These are phyloP conservation scores for Caenorhabditis latens DNA, from an alignment of 1,140 invertebrate species.

Conservation along the genomic window DNA sequence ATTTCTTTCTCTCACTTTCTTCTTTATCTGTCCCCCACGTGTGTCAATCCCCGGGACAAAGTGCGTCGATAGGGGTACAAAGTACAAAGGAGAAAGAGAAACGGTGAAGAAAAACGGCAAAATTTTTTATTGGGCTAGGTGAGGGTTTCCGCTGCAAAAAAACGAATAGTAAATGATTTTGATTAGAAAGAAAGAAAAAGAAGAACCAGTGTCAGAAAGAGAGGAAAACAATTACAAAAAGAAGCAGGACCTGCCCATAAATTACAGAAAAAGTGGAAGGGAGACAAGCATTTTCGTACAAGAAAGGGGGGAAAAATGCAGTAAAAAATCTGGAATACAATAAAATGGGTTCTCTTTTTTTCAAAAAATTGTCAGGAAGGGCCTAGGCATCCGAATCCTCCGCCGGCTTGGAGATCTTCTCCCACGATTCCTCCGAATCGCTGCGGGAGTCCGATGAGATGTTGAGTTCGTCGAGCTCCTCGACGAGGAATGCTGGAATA, in stretches of 20 bases:
- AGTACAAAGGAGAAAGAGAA: slow-evolving; percentile 7
- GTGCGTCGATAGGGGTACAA: slow-evolving; percentile 1
- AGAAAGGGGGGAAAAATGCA: background rate
- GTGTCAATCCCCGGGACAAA: background rate
- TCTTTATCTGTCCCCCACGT: background rate
- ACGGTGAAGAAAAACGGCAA: background rate
- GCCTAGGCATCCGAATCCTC: too few species aligned
- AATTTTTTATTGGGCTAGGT: too few species aligned
- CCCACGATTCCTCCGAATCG: background rate
- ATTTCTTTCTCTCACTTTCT: background rate
- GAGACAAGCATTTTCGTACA: background rate
- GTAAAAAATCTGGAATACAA: too few species aligned
- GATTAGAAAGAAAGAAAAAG: background rate
- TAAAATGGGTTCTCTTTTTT: too few species aligned
- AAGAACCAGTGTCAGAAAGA: background rate
- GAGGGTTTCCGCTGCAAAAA: background rate
- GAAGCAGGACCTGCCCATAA: background rate
- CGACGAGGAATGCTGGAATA: slow-evolving; percentile 21
- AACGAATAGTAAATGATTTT: background rate
- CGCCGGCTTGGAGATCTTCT: background rate
- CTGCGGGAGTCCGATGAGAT: background rate
- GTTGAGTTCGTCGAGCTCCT: slow-evolving; percentile 3
- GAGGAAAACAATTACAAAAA: background rate
- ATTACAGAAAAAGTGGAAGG: background rate
- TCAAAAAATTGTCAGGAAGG: too few species aligned